phyloP scores from a whole-genome alignment of 1,140 invertebrate genomes.

The Solenopsis fugax region DNA sequence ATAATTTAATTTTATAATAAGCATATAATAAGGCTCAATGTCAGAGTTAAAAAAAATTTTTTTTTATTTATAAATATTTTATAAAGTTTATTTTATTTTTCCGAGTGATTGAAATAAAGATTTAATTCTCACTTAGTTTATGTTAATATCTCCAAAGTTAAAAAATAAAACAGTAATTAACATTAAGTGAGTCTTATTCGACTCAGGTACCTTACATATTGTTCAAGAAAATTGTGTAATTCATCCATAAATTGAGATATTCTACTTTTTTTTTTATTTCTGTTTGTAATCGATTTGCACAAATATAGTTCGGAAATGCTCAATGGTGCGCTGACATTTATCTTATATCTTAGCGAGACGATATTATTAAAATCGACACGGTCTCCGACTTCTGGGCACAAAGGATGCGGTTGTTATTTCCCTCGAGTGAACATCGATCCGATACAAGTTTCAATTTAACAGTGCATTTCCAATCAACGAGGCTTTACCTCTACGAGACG shows the following conservation, averaged over 20 bases:
- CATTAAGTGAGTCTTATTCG: too few species aligned
- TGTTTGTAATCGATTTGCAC: not conserved
- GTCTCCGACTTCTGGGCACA: constrained; percentile 7
- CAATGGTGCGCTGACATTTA: not conserved
- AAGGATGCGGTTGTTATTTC: constrained; percentile 44
- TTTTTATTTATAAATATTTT: too few species aligned
- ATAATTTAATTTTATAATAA: too few species aligned
- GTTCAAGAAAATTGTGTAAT: not conserved
- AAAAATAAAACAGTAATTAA: too few species aligned
- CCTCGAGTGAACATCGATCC: constrained; percentile 31
- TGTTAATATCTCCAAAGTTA: too few species aligned
- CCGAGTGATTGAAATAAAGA: too few species aligned
- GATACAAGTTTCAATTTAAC: constrained; percentile 54
- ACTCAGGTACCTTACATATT: too few species aligned
- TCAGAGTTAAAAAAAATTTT: too few species aligned
- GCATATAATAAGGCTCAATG: too few species aligned
- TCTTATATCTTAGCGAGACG: constrained; percentile 7
- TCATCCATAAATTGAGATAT: not conserved
- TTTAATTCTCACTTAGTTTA: too few species aligned
- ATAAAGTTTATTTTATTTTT: too few species aligned
- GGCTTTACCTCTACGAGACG: constrained; percentile 37
- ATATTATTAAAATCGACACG: constrained; percentile 40
- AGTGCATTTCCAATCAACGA: constrained; percentile 52
- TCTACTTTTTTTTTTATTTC: not conserved
- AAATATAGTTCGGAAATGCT: not conserved